Percentiles rank a stretch among this genome's conserved stretches.
Conservation (phyloP, 2,113 vertebrate species). For the Urocynchramus pylzowi region DNA sequence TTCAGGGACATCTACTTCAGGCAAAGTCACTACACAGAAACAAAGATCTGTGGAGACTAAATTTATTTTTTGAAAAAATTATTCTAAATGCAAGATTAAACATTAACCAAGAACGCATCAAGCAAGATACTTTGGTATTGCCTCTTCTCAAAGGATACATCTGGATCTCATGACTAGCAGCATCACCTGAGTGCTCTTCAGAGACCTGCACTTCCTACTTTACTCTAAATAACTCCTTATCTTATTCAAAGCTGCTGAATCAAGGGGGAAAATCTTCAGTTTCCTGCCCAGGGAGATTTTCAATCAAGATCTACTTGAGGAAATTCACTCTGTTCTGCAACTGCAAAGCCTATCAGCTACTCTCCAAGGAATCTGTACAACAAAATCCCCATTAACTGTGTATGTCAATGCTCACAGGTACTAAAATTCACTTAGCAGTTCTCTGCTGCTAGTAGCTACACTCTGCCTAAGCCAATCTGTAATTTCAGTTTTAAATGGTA, state of each 20-base stretch:
- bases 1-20: neutral
- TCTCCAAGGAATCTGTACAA: neutral
- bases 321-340: neutral
- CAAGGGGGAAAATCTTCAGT: neutral
- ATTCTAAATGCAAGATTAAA: neutral
- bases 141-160: neutral
- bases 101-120: neutral
- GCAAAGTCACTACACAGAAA: neutral
- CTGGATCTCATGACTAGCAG: neutral
- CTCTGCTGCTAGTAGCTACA: neutral
- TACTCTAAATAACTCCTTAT: neutral
- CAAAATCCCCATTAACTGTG: neutral
- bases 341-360: neutral
- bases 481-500: neutral
- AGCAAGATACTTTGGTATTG: neutral
- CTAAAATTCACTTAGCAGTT: neutral
- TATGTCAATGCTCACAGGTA: neutral
- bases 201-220: neutral
- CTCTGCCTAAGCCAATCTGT: neutral
- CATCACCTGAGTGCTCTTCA: neutral
- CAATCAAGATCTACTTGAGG: neutral
- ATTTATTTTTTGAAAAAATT: neutral
- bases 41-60: neutral
- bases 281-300: neutral
- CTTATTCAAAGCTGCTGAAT: neutral